Evolutionary conservation across 2,888 invertebrate species (phyloP).

Genomic region (Chrysotoxum bicinctum): DNA sequence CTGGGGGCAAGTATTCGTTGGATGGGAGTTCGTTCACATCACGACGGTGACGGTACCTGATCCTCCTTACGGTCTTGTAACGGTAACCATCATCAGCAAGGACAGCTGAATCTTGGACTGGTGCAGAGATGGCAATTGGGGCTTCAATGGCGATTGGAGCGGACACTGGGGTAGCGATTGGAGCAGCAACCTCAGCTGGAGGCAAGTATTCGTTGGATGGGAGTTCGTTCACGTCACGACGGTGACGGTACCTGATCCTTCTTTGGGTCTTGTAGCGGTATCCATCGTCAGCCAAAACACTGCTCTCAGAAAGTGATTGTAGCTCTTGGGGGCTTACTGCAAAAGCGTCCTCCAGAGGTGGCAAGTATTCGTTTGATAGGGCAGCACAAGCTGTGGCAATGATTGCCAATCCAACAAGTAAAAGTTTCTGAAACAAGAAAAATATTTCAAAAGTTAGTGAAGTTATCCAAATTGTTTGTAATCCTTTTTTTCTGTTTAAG

Average conservation of each 20-base stretch:
- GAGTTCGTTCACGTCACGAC: slow-evolving; percentile 68
- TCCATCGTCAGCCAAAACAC: slow-evolving; percentile 69
- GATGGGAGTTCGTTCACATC: slow-evolving; percentile 74
- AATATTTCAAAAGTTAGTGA: slow-evolving; percentile 5
- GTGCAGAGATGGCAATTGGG: background rate
- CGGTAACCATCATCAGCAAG: slow-evolving; percentile 63
- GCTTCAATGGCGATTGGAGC: slow-evolving; percentile 32
- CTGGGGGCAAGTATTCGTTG: slow-evolving; percentile 76
- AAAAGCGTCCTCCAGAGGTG: slow-evolving; percentile 53
- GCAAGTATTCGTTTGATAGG: slow-evolving; percentile 78
- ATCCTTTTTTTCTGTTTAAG: background rate
- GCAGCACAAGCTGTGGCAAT: slow-evolving; percentile 79
- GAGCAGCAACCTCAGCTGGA: slow-evolving; percentile 39
- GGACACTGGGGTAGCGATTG: slow-evolving; percentile 4
- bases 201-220: slow-evolving; percentile 64
- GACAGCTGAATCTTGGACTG: slow-evolving; percentile 46
- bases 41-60: slow-evolving; percentile 74
- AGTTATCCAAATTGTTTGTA: slow-evolving; percentile 11
- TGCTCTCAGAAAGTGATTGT: slow-evolving; percentile 43
- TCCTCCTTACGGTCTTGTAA: slow-evolving; percentile 67
- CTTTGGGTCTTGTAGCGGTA: slow-evolving; percentile 69
- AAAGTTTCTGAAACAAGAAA: slow-evolving; percentile 50
- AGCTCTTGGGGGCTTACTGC: slow-evolving; percentile 53
- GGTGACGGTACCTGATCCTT: slow-evolving; percentile 58
- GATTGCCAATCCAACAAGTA: slow-evolving; percentile 67